phyloP scores from a whole-genome alignment of 2,797 vertebrate species.

The Anniella stebbinsi region DNA sequence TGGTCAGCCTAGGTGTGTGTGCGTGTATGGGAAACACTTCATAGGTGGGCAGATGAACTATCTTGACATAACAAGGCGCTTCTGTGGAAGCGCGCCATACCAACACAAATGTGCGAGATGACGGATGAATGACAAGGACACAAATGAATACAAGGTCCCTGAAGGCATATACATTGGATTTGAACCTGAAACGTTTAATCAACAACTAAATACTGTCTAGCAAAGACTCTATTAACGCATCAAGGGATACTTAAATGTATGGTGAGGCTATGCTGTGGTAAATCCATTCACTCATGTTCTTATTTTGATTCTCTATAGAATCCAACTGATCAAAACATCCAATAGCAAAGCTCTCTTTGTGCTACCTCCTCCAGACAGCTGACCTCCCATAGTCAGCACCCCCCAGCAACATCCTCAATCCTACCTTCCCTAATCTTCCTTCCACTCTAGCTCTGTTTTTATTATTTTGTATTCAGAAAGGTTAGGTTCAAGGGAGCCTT shows the following conservation, averaged over 20 bases:
- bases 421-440: too few species aligned
- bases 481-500: too few species aligned
- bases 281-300: not conserved
- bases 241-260: not conserved
- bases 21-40: not conserved
- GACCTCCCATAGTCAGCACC: too few species aligned
- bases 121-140: slow-evolving; percentile 13
- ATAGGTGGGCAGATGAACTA: slow-evolving; percentile 8
- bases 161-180: not conserved
- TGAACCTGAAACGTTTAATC: not conserved
- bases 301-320: not conserved
- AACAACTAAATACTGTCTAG: not conserved
- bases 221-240: not conserved
- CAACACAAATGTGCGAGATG: slow-evolving; percentile 1
- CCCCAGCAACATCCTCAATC: not conserved
- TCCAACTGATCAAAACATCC: not conserved
- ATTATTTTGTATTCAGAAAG: too few species aligned
- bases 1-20: too few species aligned
- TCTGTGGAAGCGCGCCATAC: not conserved
- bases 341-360: too few species aligned
- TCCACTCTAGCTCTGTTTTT: too few species aligned
- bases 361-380: too few species aligned
- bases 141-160: not conserved
- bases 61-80: not conserved
- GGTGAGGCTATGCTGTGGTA: not conserved